Percentiles rank a stretch among this genome's conserved stretches.
Conservation (phyloP, 2,797 vertebrate species). For the Emydoidea blandingii region DNA sequence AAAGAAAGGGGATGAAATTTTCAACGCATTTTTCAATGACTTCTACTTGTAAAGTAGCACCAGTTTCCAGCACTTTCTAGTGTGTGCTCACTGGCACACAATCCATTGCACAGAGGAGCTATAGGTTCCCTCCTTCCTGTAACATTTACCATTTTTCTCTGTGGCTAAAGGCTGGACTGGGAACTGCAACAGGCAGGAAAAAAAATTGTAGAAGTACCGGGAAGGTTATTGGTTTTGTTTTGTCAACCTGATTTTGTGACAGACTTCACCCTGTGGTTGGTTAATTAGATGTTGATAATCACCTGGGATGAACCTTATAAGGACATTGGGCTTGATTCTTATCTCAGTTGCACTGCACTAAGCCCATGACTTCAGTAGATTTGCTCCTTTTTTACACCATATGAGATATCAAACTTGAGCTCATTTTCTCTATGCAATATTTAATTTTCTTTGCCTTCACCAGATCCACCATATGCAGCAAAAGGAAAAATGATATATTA, state of each 20-base stretch:
- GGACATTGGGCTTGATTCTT: too few species aligned
- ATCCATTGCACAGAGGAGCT: not conserved
- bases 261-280: not conserved
- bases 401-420: not conserved
- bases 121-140: not conserved
- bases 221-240: not conserved
- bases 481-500: not conserved
- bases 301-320: too few species aligned
- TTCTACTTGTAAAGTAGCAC: not conserved
- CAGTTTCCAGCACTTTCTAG: not conserved
- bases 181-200: not conserved
- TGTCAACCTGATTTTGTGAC: not conserved
- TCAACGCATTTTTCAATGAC: not conserved
- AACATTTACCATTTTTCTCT: not conserved
- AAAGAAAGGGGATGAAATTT: accelerated
- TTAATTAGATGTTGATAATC: not conserved
- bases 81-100: not conserved
- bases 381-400: not conserved
- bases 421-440: not conserved
- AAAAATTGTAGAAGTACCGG: not conserved
- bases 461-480: accelerated
- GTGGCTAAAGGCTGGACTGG: not conserved
- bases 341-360: too few species aligned
- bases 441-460: not conserved
- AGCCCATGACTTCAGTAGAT: not conserved